Evolutionary conservation across 2,113 vertebrate genomes (phyloP).

Genomic region (Protomyctophum bolini): DNA sequence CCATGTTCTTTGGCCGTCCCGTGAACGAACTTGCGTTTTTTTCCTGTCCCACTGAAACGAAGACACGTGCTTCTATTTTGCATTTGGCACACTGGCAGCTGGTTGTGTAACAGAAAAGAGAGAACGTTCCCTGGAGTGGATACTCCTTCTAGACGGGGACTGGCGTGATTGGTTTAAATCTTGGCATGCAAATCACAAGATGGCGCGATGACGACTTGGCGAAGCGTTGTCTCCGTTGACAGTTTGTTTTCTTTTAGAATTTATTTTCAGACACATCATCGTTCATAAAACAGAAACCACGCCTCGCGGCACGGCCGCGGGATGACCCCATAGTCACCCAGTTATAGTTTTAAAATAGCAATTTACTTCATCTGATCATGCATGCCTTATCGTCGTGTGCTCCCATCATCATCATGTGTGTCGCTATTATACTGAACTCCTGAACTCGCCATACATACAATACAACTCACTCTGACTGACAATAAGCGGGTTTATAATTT

Average conservation of each 20-base stretch:
- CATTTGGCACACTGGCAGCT: conserved; percentile 12
- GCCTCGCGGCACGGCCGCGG: too few species aligned
- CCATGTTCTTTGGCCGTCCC: background rate
- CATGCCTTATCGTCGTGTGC: conserved; percentile 12
- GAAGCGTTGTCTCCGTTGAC: too few species aligned
- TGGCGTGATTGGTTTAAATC: conserved; percentile 42
- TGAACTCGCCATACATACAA: too few species aligned
- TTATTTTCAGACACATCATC: too few species aligned
- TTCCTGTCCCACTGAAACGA: conserved; percentile 37
- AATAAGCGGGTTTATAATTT: too few species aligned
- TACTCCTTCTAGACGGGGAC: conserved; percentile 12
- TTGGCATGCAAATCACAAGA: background rate
- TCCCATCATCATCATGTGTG: background rate
- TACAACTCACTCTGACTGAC: too few species aligned
- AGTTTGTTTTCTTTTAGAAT: too few species aligned
- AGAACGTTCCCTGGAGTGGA: background rate
- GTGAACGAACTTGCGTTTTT: conserved; percentile 1
- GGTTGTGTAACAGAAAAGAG: conserved; percentile 60
- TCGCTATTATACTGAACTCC: too few species aligned
- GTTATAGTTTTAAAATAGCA: conserved; percentile 44
- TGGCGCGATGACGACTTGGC: conserved; percentile 18
- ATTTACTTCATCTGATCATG: conserved; percentile 29
- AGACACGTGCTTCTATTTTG: conserved; percentile 69
- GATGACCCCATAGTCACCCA: too few species aligned
- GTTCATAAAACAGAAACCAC: too few species aligned